phyloP scores from a whole-genome alignment of 1,140 invertebrate genomes.

The Paraescarpia echinospica region DNA sequence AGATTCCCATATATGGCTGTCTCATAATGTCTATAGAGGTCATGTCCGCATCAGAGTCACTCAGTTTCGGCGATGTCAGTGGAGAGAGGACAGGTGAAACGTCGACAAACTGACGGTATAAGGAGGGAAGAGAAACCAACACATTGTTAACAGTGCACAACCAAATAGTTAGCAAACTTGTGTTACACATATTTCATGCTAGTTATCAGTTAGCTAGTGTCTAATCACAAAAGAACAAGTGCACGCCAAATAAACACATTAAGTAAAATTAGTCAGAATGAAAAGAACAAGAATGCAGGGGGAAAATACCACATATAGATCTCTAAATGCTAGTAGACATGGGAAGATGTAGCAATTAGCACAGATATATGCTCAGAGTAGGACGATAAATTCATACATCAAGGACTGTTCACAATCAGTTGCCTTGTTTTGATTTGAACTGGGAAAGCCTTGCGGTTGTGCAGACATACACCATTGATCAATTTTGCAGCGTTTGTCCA shows the following conservation, averaged over 20 bases:
- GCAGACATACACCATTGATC: too few species aligned
- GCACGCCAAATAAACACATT: neutral
- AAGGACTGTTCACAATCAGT: too few species aligned
- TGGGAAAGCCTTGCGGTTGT: too few species aligned
- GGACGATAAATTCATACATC: too few species aligned
- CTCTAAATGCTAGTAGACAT: too few species aligned
- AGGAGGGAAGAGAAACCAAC: neutral
- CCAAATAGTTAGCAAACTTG: neutral
- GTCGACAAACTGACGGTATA: neutral
- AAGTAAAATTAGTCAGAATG: neutral
- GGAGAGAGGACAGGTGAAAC: neutral
- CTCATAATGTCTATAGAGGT: neutral
- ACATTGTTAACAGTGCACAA: neutral
- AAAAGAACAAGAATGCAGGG: neutral
- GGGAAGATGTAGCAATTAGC: too few species aligned
- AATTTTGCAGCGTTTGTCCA: too few species aligned
- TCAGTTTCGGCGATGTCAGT: neutral
- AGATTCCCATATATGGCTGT: neutral
- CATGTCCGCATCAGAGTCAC: neutral
- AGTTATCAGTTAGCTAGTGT: neutral
- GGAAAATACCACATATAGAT: too few species aligned
- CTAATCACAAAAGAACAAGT: neutral
- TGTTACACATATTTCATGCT: neutral
- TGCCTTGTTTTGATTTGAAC: too few species aligned
- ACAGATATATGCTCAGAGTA: too few species aligned